Evolutionary conservation across 2,888 invertebrate species (phyloP), one percentile per base, ranked within the genome.

Genomic region (Brenthis daphne): DNA sequence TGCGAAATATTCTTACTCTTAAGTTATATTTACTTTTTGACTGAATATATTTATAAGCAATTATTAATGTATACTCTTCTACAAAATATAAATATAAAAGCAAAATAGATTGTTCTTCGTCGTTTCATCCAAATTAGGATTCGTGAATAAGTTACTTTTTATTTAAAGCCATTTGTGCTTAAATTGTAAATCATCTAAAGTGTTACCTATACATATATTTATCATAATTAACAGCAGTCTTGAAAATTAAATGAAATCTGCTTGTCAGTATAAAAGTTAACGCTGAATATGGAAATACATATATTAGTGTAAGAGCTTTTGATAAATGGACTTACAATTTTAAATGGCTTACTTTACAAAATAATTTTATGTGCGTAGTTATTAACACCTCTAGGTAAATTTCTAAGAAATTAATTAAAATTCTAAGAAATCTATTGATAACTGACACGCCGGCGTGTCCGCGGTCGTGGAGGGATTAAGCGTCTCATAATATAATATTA

Each of bases 171-270:
- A 60, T 47, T n/a, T 60, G 16, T 37, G 24, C 12, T 6, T 8
- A 50, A 12, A 51, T 13, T 29, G 16, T 12, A 51, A 16, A 61
- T 8, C 11, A 14, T 20, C 53, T 53, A 48, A 50, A 64, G 5
- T 53, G 33, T 63, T n/a, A 16, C 16, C 16, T 16, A 37, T 43
- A 43, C 37, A 43, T 43, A 43, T 11, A 8, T 50, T 60, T 64
- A 60, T 64, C 61, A 67, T 57, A 64, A 64, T 70, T 57, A 60
- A 55, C 33, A n/a, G 37, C 57, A 29, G 43, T 20, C 67, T 67
- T 67, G 53, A 65, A 67, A 48, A 57, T 61, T 65, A 65, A 57
- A 67, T 61, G 64, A 67, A 43, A 57, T 60, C 16, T 65, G 51
- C 60, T 57, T 67, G 54, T 53, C 60, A 48, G 60, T n/a, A 55